These are phyloP conservation scores for Polydrusus cervinus DNA, from an alignment of 2,888 invertebrate species.

Conservation along the genomic window DNA sequence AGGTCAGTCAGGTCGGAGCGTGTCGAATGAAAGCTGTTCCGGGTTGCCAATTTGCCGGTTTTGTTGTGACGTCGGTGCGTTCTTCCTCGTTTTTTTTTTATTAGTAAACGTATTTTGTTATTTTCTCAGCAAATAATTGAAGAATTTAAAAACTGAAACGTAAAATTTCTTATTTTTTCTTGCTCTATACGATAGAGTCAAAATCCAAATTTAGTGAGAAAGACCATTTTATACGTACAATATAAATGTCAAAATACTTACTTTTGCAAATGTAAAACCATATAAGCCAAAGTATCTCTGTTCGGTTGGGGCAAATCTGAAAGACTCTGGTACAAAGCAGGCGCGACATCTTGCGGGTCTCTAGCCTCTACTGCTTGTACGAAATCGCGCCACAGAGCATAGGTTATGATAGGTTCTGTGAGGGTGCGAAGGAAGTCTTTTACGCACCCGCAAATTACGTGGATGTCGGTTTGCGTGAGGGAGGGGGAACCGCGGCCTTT, in stretches of 20 bases:
- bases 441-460: constrained; percentile 93
- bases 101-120: no score
- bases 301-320: constrained; percentile 92
- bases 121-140: no score
- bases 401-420: constrained; percentile 92
- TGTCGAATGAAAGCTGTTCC: no score
- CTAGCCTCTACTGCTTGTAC: constrained; percentile 77
- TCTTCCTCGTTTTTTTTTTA: no score
- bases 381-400: constrained; percentile 87
- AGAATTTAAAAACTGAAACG: no score
- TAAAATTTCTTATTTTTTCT: no score
- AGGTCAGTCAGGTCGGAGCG: no score
- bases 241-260: constrained; percentile 69
- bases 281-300: constrained; percentile 94
- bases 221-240: no score
- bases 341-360: constrained; percentile 77
- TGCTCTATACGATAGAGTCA: no score
- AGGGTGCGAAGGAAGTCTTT: constrained; percentile 95
- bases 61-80: no score
- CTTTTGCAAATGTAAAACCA: constrained; percentile 92
- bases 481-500: constrained; percentile 90
- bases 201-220: no score
- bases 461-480: constrained; percentile 83
- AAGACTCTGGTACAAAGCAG: constrained; percentile 83
- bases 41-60: no score